Base-by-base conservation (phyloP, 2,888 invertebrate genomes). In the Muschampia plurimacula region DNA sequence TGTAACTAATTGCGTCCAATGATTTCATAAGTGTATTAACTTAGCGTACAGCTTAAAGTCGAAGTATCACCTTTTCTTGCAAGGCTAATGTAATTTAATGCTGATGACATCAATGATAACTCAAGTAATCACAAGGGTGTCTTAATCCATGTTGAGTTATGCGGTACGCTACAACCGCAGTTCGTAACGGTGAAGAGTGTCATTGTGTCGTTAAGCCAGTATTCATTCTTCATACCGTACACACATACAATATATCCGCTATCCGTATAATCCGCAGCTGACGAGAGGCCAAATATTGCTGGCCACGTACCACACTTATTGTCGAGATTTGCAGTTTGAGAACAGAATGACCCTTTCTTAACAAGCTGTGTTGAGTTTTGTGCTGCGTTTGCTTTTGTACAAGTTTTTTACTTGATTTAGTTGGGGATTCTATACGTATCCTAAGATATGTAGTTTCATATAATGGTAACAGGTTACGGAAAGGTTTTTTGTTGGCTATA, bases 201-300 rank as follows among this genome's bases (percentile, higher is more conserved):
- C 1, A 12, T 46, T 10, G 46, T 12, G 46, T 46, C 46, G 12
- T 9, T 46, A 10, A 44, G 44, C 44, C 44, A 44, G 52, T 8
- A 15, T 15, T 52, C 52, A 52, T 8, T 52, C 52, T 2, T 15
- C 52, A 52, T 52, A 52, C 12, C 49, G 22, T 15, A 55, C 55
- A 22, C 7, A 28, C 57, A 5, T 10, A 28, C 55, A 32, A 57
- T 57, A 32, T 60, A 2, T 36, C 59, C 13, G 59, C 13, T 15
- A 52, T n/a, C 76, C 78, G 73, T 80, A 81, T 83, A 86, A 86
- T 83, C 82, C 82, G 75, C 73, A 79, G 78, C 79, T 82, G 84
- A 83, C 83, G 83, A 84, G 82, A 79, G 78, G 80, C 80, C 82
- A 80, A 82, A 85, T 87, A 88, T 87, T 86, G 81, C 84, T 79